A percentile compares a stretch with the other conserved stretches of the same genome.
Conservation (phyloP, 2,888 invertebrate genomes). For the Netelia virgata region DNA sequence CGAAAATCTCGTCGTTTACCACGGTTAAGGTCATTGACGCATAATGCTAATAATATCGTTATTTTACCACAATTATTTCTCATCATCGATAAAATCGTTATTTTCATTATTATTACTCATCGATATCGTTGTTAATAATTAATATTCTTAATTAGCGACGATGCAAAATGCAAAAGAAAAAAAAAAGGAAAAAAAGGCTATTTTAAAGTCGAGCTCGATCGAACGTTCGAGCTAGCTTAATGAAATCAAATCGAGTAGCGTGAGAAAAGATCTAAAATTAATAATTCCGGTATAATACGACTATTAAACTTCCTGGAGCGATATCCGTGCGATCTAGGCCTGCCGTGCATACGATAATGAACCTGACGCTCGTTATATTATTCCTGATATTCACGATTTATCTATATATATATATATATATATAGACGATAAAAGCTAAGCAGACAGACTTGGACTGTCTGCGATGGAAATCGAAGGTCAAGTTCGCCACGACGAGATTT, state of each 20-base stretch:
- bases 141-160: background rate
- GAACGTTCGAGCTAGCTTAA: slow-evolving; percentile 7
- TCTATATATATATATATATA: background rate
- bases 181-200: background rate
- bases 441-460: background rate
- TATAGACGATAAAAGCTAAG: background rate
- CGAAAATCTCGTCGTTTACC: slow-evolving; percentile 16
- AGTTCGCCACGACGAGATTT: slow-evolving; percentile 62
- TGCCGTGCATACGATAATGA: slow-evolving; percentile 26
- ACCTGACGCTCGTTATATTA: slow-evolving; percentile 17
- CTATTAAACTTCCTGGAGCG: slow-evolving; percentile 24
- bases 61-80: too few species aligned
- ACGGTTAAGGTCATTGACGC: slow-evolving; percentile 27
- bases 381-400: background rate
- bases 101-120: slow-evolving; percentile 4
- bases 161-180: background rate
- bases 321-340: slow-evolving; percentile 39
- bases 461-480: slow-evolving; percentile 59
- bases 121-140: too few species aligned
- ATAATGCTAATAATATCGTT: background rate
- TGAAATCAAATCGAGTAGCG: slow-evolving; percentile 2
- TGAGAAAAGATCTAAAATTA: slow-evolving; percentile 6
- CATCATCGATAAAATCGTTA: background rate
- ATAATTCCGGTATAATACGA: slow-evolving; percentile 27
- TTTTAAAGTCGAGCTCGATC: background rate